Evolutionary conservation across 2,113 vertebrate genomes (phyloP).

Genomic region (Gambusia affinis): DNA sequence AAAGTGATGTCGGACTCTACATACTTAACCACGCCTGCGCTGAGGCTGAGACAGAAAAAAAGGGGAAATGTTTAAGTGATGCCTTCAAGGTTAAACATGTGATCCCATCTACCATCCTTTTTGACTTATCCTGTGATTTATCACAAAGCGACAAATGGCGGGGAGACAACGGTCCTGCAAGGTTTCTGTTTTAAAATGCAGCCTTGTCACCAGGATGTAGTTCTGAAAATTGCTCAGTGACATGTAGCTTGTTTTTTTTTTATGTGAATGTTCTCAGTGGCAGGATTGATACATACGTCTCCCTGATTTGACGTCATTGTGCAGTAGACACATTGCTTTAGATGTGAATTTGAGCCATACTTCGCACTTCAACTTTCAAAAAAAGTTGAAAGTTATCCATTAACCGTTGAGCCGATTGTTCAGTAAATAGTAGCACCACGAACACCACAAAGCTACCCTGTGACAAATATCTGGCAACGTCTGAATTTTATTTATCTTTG

Average conservation of each 20-base stretch:
- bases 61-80: constrained; percentile 55
- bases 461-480: background rate
- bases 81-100: constrained; percentile 78
- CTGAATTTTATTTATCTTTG: background rate
- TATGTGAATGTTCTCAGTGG: background rate
- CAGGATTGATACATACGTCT: no score
- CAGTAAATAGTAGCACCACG: no score
- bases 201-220: constrained; percentile 57
- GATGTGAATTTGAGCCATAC: no score
- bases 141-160: constrained; percentile 45
- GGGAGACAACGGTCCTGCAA: constrained; percentile 25
- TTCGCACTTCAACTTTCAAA: no score
- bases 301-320: no score
- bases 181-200: constrained; percentile 57
- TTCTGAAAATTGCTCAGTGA: constrained; percentile 56
- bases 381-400: no score
- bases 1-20: constrained; percentile 68
- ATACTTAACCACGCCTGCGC: constrained; percentile 59
- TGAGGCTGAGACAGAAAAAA: constrained; percentile 49
- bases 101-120: constrained; percentile 50
- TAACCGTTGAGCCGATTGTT: no score
- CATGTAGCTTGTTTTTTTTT: constrained; percentile 29
- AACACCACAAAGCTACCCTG: background rate
- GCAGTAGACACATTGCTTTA: no score
- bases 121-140: constrained; percentile 70